Conservation (phyloP, 1,140 invertebrate species). For the Magallana gigas region DNA sequence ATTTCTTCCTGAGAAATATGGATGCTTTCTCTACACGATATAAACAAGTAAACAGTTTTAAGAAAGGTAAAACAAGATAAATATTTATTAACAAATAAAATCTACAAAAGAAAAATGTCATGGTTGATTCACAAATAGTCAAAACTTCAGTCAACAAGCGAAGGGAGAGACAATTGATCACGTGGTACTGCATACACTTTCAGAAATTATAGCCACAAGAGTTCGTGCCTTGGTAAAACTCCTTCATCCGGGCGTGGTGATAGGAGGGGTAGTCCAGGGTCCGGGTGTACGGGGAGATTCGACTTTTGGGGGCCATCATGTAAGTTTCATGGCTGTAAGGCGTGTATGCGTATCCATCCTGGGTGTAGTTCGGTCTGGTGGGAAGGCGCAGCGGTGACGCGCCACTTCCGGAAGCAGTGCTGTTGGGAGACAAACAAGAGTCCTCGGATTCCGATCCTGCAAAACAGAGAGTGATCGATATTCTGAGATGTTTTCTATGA, state of each 20-base stretch:
- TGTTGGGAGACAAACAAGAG: conserved; percentile 50
- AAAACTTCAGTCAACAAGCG: background rate
- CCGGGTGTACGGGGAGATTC: conserved; percentile 61
- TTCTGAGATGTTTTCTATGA: background rate
- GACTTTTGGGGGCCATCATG: conserved; percentile 61
- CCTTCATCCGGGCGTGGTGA: conserved; percentile 64
- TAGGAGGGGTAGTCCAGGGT: conserved; percentile 60
- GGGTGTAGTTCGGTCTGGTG: conserved; percentile 53
- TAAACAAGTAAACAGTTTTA: background rate
- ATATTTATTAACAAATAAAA: conserved; percentile 32
- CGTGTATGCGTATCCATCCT: conserved; percentile 58
- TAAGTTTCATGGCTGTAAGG: conserved; percentile 66
- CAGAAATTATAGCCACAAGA: conserved; percentile 64
- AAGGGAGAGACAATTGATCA: background rate
- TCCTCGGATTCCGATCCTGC: conserved; percentile 61
- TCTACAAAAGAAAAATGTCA: conserved; percentile 32
- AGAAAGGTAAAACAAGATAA: conserved; percentile 24
- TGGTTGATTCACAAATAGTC: background rate
- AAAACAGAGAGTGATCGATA: background rate
- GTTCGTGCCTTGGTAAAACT: conserved; percentile 59
- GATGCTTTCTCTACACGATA: no score
- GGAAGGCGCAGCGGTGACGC: conserved; percentile 60
- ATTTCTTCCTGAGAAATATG: no score
- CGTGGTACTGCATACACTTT: background rate
- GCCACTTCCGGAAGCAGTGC: conserved; percentile 48